Evolutionary conservation across 2,797 vertebrate genomes (phyloP), one percentile per base, ranked within the genome.

Genomic region (Thunnus albacares): DNA sequence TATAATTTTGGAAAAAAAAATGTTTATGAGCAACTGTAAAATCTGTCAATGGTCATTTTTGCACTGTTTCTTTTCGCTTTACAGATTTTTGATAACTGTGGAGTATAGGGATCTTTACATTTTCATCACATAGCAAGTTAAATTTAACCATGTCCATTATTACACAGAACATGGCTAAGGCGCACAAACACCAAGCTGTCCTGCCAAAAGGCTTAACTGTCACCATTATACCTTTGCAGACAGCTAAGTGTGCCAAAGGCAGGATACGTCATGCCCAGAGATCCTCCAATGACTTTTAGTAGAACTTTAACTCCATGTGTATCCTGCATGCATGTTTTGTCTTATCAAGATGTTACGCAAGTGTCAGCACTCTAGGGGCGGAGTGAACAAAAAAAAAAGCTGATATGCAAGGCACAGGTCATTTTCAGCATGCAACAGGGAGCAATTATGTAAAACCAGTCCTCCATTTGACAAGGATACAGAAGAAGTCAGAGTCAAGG

Each of bases 401-500:
- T 71, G 53, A 69, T 70, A 75, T 24, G 55, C n/a, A 43, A 52
- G 26, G 30, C 55, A 56, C 43, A 45, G 69, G 77, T 75, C 81
- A 84, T 75, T 82, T 88, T 69, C 58, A 33, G 70, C 61, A 71
- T 75, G 78, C 67, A 88, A 88, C 84, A 59, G 63, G 60, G 81
- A 78, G 77, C 53, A 88, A 90, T 89, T 91, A 91, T 90, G 87
- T 68, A 83, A 87, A 90, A 86, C 7, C 47, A 52, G 65, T 35
- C 59, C 45, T 79, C 43, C 38, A 15, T 81, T 53, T 86, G 89
- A 93, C 88, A 80, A 87, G 87, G 87, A 91, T 85, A 82, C 86
- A 87, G 88, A 51, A 79, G 80, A 61, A 84, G 76, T 58, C 47
- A 67, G 71, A 87, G 85, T 87, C 92, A 90, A 91, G 92, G 92